A percentile compares a stretch with the other conserved stretches of the same genome.
phyloP scores from a whole-genome alignment of 2,888 invertebrate genomes.

The Abscondita cerata region DNA sequence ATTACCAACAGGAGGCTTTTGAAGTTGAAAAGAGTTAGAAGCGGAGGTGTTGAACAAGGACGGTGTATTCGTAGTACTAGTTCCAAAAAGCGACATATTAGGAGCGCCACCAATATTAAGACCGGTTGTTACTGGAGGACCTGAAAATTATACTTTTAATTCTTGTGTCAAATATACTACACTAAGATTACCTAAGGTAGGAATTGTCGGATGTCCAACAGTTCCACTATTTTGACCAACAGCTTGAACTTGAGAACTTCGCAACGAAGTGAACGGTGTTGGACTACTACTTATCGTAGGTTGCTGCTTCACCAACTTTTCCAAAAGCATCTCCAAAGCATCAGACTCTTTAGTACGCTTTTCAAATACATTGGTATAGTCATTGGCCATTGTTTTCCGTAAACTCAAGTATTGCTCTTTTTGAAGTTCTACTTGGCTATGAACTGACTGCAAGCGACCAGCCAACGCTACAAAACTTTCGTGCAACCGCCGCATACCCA shows the following conservation, averaged over 20 bases:
- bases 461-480: conserved; percentile 87
- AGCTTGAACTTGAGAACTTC: conserved; percentile 47
- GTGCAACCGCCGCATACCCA: conserved; percentile 82
- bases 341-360: conserved; percentile 46
- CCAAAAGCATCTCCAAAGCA: conserved; percentile 51
- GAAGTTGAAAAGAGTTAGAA: conserved; percentile 66
- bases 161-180: neutral
- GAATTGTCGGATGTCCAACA: conserved; percentile 54
- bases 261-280: conserved; percentile 64
- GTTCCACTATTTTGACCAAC: conserved; percentile 55
- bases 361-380: conserved; percentile 82
- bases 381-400: conserved; percentile 78
- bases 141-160: too few relatives aligned
- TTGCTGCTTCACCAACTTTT: conserved; percentile 53
- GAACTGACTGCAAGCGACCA: conserved; percentile 84
- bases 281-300: conserved; percentile 62
- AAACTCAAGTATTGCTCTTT: conserved; percentile 87
- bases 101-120: conserved; percentile 37
- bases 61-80: conserved; percentile 22
- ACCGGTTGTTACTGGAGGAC: conserved; percentile 41
- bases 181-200: conserved; percentile 27
- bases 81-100: conserved; percentile 49
- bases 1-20: conserved; percentile 72
- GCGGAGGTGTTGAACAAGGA: conserved; percentile 47
- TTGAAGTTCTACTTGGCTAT: conserved; percentile 78